Base-by-base conservation (phyloP, 2,797 vertebrate species). In the Anguilla obscura region DNA sequence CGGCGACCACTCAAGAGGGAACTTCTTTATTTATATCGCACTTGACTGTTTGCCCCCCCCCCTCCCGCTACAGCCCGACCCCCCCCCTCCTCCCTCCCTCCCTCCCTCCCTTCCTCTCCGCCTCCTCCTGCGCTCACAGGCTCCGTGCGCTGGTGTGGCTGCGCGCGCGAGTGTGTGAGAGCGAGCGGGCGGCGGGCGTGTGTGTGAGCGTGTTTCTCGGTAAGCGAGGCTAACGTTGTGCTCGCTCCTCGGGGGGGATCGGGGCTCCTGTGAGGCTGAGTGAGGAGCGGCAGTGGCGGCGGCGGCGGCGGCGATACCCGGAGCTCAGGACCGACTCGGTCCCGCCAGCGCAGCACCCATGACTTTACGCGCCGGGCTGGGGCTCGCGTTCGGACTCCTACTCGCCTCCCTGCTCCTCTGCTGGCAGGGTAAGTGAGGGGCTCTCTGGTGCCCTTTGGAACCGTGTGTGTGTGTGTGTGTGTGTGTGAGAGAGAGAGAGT, bases 321-420 rank as follows among this genome's bases (percentile, higher is more conserved):
- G 89, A 89, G 90, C 91, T 90, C 91, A n/a, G 90, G 92, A 93
- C 89, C 88, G 90, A 90, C 92, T 89, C 91, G 12, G 54, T 40
- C 36, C 8, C 52, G 88, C 83, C 90, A 94, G 95, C 91, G 90
- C 93, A 93, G 95, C 96, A 96, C 93, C 95, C 94, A 97, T 96
- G 96, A 95, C 94, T 96, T 94, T 94, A 91, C 92, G 91, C 85
- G 94, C 93, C 90, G 94, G 94, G 92, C 90, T 95, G 91, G 91
- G 93, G 90, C 95, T 95, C 89, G 93, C 93, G 91, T 89, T 96
- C 91, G 96, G 95, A 94, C 93, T 96, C 89, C 93, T 94, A 90
- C 92, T 94, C 92, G 91, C 94, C 90, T 94, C 92, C 89, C 89
- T 91, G 58, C 89, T 95, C 83, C 93, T 94, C 91, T 90, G 91